Evolutionary conservation across 1,140 invertebrate genomes (phyloP).

Genomic region (Zelostemma sp.): DNA sequence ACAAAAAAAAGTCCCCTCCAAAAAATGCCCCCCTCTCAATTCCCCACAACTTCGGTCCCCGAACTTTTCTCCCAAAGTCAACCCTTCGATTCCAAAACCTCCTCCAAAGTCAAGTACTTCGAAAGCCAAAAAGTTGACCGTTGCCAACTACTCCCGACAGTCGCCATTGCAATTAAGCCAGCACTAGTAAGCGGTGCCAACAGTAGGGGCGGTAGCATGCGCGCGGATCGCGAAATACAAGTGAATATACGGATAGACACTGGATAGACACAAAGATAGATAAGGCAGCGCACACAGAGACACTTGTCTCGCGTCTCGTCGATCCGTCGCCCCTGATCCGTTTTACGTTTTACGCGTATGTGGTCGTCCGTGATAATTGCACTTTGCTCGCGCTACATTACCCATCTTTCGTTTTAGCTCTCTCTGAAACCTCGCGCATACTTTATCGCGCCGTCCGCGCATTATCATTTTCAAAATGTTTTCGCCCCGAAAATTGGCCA

Average conservation of each 20-base stretch:
- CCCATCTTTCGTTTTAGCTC: slow-evolving; percentile 12
- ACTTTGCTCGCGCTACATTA: slow-evolving; percentile 24
- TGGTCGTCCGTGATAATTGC: slow-evolving; percentile 21
- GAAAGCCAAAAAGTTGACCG: too few relatives aligned
- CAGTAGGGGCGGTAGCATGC: background rate
- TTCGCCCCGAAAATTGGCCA: too few relatives aligned
- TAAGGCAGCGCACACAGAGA: slow-evolving; percentile 1
- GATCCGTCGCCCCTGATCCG: slow-evolving; percentile 7
- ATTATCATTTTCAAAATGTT: too few relatives aligned
- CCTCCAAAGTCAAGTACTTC: too few relatives aligned
- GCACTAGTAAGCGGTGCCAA: too few relatives aligned
- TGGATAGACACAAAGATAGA: slow-evolving; percentile 12
- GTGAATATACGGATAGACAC: slow-evolving; percentile 7
- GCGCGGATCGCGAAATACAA: background rate
- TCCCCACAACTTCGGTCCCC: too few relatives aligned
- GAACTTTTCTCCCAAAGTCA: too few relatives aligned
- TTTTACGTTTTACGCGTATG: slow-evolving; percentile 7
- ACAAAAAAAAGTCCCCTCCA: too few relatives aligned
- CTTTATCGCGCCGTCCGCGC: slow-evolving; percentile 16
- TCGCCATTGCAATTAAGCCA: too few relatives aligned
- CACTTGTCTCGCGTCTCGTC: background rate
- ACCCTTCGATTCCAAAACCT: too few relatives aligned
- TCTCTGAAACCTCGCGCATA: background rate
- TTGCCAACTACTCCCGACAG: too few relatives aligned
- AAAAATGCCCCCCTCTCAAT: too few relatives aligned